These are phyloP conservation scores for Reticulitermes lucifugus DNA, from an alignment of 2,888 invertebrate species.

Conservation along the genomic window DNA sequence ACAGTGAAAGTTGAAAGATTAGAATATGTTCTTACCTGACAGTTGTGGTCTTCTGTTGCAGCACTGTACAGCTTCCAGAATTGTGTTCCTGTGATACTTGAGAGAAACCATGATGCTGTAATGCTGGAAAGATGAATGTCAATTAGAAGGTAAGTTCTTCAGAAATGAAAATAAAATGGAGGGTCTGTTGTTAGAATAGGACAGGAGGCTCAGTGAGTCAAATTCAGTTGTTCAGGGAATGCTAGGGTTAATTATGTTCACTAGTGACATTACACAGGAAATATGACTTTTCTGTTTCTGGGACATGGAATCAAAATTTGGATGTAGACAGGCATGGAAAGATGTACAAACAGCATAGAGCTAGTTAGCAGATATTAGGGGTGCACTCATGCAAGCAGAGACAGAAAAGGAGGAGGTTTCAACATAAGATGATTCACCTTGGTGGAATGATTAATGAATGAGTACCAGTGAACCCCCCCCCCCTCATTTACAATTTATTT, in stretches of 20 bases:
- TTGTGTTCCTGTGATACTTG: constrained; percentile 77
- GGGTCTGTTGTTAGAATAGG: neutral
- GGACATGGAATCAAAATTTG: neutral
- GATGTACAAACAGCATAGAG: no score
- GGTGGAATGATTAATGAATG: no score
- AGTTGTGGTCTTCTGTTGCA: constrained; percentile 77
- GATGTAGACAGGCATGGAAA: no score
- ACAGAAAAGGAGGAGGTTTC: no score
- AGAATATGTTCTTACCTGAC: constrained; percentile 70
- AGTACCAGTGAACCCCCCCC: no score
- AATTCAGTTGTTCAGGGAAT: neutral
- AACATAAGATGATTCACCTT: no score
- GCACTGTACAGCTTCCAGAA: constrained; percentile 85
- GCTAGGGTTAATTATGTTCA: no score
- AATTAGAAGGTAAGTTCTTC: neutral
- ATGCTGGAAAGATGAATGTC: constrained; percentile 67
- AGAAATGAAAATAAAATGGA: neutral
- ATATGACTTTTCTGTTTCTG: neutral
- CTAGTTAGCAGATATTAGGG: no score
- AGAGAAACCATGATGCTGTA: constrained; percentile 81
- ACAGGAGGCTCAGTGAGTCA: neutral
- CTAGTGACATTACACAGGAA: neutral
- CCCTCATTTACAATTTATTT: no score
- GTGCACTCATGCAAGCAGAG: no score
- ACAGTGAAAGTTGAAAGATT: neutral